Conservation (phyloP, 2,113 vertebrate genomes). For the Charina bottae region DNA sequence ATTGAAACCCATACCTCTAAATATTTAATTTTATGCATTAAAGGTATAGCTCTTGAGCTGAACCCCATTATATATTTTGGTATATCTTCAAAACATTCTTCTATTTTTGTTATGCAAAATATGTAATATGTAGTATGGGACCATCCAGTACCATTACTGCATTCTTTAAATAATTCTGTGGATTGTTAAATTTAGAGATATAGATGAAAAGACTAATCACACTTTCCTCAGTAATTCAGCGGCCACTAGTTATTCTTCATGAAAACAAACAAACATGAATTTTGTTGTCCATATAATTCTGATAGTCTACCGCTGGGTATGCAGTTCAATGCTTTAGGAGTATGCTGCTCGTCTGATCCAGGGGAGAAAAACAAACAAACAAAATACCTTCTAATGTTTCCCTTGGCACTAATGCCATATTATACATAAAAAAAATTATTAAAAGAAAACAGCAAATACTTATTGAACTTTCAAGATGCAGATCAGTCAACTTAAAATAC, state of each 20-base stretch:
- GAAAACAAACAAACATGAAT: neutral
- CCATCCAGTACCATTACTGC: neutral
- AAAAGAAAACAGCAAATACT: neutral
- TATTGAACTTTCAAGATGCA: neutral
- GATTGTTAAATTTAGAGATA: neutral
- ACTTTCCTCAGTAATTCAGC: neutral
- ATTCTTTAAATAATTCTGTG: neutral
- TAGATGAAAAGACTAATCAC: neutral
- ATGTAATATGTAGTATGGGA: neutral
- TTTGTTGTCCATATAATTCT: neutral
- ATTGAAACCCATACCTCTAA: neutral
- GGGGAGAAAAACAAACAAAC: neutral
- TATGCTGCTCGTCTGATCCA: too few species aligned
- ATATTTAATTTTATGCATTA: neutral
- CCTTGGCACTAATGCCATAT: neutral
- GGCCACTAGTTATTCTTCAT: neutral
- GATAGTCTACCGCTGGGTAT: neutral
- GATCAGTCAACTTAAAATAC: neutral
- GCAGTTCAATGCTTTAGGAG: neutral
- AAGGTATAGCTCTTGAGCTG: neutral
- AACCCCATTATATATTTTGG: neutral
- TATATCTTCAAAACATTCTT: neutral
- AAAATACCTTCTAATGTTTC: neutral
- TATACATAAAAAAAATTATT: neutral
- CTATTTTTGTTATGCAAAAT: neutral